Evolutionary conservation across 2,797 vertebrate species (phyloP), one percentile per base, ranked within the genome.

Genomic region (Xerus rutilus): DNA sequence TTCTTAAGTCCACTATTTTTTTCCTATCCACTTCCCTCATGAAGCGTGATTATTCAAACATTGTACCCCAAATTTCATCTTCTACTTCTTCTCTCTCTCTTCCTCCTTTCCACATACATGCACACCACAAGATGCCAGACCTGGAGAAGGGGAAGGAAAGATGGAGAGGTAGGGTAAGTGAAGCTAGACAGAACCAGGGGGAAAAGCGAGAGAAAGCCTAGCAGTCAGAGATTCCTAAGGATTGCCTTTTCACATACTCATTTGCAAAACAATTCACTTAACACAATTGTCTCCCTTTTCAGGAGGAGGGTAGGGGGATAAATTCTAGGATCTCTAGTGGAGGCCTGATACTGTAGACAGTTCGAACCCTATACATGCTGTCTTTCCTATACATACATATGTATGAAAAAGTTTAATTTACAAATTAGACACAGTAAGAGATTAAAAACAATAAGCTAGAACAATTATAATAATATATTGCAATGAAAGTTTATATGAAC

Each of bases 391-490:
- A 3, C 6, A 35, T 39, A 57, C 18, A 67, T 47, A 76, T 5
- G 30, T 67, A 49, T 69, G 62, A 23, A 18, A 69, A 35, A 76
- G n/a, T 57, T 67, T 76, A 49, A 77, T 65, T 77, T 89, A 35
- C 64, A 35, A 64, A 35, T 52, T 14, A 47, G 43, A 35, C n/a
- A 47, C 18, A 87, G 20, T 39, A 21, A 47, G 8, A 43, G 32
- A 69, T 69, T 76, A 74, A 59, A 39, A 91, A 67, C n/a, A 76
- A 76, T 57, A 59, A 39, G 67, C 76, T 30, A 49, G 39, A 62
- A 72, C 28, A 45, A 69, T 77, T 89, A 62, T 30, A 88, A 74
- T 83, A 32, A 52, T 15, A 32, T 47, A 67, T 17, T 47, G 20
- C 81, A 59, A 64, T 47, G 32, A 67, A 76, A 89, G 39, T 45